Conservation (phyloP, 2,797 vertebrate species). For the Hydrocynus forskahlii region DNA sequence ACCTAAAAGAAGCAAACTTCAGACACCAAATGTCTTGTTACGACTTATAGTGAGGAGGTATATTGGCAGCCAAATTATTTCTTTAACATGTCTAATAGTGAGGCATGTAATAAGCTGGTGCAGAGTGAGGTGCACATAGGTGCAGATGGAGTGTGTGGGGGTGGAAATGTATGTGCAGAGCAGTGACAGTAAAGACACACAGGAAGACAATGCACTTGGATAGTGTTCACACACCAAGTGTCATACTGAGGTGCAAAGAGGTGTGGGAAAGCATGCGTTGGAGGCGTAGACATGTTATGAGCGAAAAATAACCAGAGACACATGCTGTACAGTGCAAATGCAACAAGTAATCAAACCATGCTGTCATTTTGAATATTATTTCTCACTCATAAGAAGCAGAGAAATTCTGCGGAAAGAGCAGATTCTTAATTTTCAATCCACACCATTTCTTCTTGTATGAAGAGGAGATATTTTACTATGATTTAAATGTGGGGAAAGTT, state of each 20-base stretch:
- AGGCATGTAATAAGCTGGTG: constrained; percentile 4
- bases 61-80: background rate
- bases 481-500: no score
- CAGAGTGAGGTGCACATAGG: background rate
- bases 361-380: background rate
- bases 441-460: no score
- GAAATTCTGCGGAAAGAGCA: no score
- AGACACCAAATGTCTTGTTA: background rate
- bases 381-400: background rate
- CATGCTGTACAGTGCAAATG: background rate
- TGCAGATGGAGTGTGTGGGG: constrained; percentile 26
- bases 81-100: background rate
- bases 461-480: no score
- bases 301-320: constrained; percentile 25
- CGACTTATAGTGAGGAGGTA: background rate
- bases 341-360: background rate
- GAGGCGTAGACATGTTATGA: constrained; percentile 27
- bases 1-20: background rate
- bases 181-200: constrained; percentile 24
- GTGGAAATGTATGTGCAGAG: constrained; percentile 30
- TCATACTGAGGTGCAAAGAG: constrained; percentile 21
- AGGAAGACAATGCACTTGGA: constrained; percentile 21
- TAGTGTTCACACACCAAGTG: constrained; percentile 11
- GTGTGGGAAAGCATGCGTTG: constrained; percentile 27
- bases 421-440: no score